Evolutionary conservation across 1,140 invertebrate genomes (phyloP).

Genomic region (Druon quercuslanigerum): DNA sequence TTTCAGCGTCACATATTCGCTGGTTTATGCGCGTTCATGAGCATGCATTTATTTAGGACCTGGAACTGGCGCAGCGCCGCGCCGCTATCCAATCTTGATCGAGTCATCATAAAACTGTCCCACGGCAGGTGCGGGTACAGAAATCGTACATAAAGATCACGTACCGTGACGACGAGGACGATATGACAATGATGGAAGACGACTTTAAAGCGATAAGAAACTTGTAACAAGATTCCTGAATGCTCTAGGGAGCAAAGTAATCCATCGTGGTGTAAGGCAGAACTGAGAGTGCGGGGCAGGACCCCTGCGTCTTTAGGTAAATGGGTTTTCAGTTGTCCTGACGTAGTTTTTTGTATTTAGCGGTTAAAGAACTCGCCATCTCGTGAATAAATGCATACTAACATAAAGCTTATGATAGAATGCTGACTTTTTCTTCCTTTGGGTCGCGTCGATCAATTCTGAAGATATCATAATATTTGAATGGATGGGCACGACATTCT

Average conservation of each 20-base stretch:
- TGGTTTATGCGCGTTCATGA: conserved; percentile 40
- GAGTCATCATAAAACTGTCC: conserved; percentile 46
- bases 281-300: neutral
- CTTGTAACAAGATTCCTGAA: conserved; percentile 18
- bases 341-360: neutral
- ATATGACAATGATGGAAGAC: conserved; percentile 38
- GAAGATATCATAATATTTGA: no score
- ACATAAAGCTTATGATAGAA: neutral
- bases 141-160: conserved; percentile 31
- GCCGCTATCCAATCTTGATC: conserved; percentile 40
- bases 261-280: neutral
- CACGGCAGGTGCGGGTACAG: conserved; percentile 45
- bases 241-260: neutral
- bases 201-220: neutral
- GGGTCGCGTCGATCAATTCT: no score
- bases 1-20: conserved; percentile 16
- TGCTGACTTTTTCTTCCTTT: no score
- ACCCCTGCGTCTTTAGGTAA: neutral
- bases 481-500: no score
- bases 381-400: neutral
- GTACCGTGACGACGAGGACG: conserved; percentile 25
- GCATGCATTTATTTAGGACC: conserved; percentile 44
- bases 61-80: conserved; percentile 31
- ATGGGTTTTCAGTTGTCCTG: neutral
- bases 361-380: neutral